Conservation (phyloP, 1,140 invertebrate genomes). For the Tetramorium alpestre region DNA sequence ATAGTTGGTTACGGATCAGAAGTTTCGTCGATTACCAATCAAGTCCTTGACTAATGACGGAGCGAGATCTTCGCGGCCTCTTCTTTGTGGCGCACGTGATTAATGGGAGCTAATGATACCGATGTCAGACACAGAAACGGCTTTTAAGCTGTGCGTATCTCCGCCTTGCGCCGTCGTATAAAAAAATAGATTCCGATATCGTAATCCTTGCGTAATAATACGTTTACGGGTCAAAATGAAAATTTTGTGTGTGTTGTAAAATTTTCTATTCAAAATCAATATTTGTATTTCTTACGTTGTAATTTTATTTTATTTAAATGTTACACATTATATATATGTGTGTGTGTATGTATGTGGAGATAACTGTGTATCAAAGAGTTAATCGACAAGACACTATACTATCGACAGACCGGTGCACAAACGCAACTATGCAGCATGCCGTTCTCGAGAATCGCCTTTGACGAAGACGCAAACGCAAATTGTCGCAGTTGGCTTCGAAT, state of each 20-base stretch:
- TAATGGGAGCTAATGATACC: conserved; percentile 70
- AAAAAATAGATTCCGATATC: conserved; percentile 12
- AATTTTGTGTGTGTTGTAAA: not conserved
- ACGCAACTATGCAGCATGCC: not conserved
- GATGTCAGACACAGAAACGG: conserved; percentile 66
- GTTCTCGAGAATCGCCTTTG: conserved; percentile 33
- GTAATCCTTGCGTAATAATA: not conserved
- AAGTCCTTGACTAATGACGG: conserved; percentile 66
- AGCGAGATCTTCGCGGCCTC: conserved; percentile 42
- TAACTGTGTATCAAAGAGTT: conserved; percentile 32
- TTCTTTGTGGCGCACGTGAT: conserved; percentile 68
- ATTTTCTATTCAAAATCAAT: not conserved
- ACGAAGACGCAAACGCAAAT: conserved; percentile 36
- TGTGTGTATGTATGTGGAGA: not conserved
- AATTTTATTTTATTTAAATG: conserved; percentile 12
- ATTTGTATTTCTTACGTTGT: not conserved
- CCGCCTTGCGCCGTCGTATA: not conserved
- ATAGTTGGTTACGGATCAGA: conserved; percentile 58
- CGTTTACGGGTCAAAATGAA: not conserved
- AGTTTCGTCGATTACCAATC: conserved; percentile 72
- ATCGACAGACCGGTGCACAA: not conserved
- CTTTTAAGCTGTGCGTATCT: conserved; percentile 40
- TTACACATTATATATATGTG: not conserved
- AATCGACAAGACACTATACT: not conserved
- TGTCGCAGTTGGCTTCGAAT: conserved; percentile 35